Evolutionary conservation across 2,888 invertebrate species (phyloP).

Genomic region (Himalopsyche tibetana): DNA sequence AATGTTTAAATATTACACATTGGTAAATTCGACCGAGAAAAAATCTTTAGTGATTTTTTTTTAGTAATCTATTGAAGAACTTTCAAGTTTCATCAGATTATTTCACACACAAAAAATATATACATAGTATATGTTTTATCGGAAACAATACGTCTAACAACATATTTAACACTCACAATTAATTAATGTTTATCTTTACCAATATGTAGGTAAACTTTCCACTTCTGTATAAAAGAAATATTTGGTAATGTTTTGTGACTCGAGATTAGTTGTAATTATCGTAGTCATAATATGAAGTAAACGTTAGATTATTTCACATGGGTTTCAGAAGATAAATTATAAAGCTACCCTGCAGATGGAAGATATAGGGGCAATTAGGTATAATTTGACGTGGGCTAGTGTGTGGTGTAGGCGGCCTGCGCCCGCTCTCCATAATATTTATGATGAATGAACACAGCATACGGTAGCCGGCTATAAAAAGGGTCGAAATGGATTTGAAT

Average conservation of each 20-base stretch:
- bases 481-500: constrained; percentile 5
- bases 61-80: not conserved
- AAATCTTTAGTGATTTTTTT: not conserved
- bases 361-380: constrained; percentile 59
- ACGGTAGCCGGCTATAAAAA: constrained; percentile 56
- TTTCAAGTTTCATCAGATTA: no score
- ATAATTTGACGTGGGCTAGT: constrained; percentile 48
- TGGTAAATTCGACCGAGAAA: not conserved
- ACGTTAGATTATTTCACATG: not conserved
- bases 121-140: no score
- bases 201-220: no score
- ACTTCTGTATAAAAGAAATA: not conserved
- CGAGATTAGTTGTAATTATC: not conserved
- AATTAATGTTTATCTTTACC: no score
- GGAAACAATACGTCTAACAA: no score
- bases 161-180: no score
- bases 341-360: constrained; percentile 58
- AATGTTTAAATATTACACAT: not conserved
- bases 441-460: constrained; percentile 61
- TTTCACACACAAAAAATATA: no score
- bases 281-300: constrained; percentile 14
- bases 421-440: constrained; percentile 54
- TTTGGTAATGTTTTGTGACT: not conserved
- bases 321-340: not conserved
- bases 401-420: constrained; percentile 19